Evolutionary conservation across 2,888 invertebrate genomes (phyloP), one percentile per base, ranked within the genome.

Genomic region (Brachynemurus nebulosus): DNA sequence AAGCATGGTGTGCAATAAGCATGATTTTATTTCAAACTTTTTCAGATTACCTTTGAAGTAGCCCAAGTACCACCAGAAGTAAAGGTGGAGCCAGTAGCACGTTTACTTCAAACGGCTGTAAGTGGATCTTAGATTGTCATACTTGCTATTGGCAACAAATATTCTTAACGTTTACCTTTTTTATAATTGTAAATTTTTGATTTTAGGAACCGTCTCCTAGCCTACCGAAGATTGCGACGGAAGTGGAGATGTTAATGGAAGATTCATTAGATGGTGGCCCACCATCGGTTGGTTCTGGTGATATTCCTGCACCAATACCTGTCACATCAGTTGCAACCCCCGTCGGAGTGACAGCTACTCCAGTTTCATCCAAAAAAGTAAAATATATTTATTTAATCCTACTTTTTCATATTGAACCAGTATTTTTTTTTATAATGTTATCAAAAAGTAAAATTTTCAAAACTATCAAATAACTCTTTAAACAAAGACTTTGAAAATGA

Each of bases 181-280:
- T 30, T n/a, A n/a, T n/a, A n/a, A n/a, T n/a, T n/a, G n/a, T n/a
- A 23, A 12, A 20, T 18, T 37, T 6, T 37, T 19, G 18, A 20
- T 11, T 20, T 37, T 67, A 74, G 55, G 65, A 66, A 50, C 52
- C 61, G 17, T 72, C 72, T 47, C 74, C 74, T 0, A 71, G 74
- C 59, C 68, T 75, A 54, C 73, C 73, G 42, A 75, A 75, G 55
- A 68, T 75, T 55, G 72, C 70, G 45, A 69, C 69, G 42, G 76
- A 76, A 47, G 73, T 76, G 48, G 76, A 76, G 54, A 72, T 76
- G 62, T 60, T 80, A 48, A 69, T 83, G 55, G 88, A 88, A 57
- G 86, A 86, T 59, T 86, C 86, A 0, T 64, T 86, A 54, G 86
- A 88, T 59, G 80, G 79, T 47, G 76, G 86, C 61, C 74, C 89